Base-by-base conservation (phyloP, 2,113 vertebrate species). In the Cynopterus brachyotis region DNA sequence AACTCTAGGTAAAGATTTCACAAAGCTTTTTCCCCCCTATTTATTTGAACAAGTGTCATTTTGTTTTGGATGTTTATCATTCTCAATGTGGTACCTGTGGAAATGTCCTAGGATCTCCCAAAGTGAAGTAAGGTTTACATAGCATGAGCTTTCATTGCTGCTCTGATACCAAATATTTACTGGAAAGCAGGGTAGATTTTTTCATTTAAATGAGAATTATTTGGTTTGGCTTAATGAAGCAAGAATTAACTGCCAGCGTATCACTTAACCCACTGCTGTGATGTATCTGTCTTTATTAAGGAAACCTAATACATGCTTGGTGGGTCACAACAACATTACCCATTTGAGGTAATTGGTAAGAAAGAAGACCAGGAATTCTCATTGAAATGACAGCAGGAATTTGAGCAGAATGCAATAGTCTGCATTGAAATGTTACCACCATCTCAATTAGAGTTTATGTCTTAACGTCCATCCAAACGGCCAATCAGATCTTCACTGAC, bases 171-270 rank as follows among this genome's bases (percentile, higher is more conserved):
- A 95, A 89, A 96, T 96, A 97, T 79, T 97, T 96, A 96, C 91
- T 59, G 78, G 78, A 75, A 96, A 97, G 22, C 88, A 93, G 72
- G 47, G 75, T 95, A 70, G 73, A 37, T 67, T 92, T 93, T 62
- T 97, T 85, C 73, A 91, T 97, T 97, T 95, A 91, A 97, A 93
- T 75, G 84, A 93, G 92, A 95, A 93, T 97, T 55, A 97, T 93
- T 96, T 95, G 92, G 76, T 89, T 96, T 96, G 88, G 32, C 93
- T 96, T 97, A 97, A 95, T 94, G 95, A 97, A 97, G 91, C 94
- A 96, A 91, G 88, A 94, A 96, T 96, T 96, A 97, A 95, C 91
- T 95, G 90, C 91, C 91, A 32, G 47, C 72, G 26, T 94, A 82
- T 91, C 72, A 89, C 81, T 98, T 96, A 96, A 62, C 96, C 83